Base-by-base conservation (phyloP, 2,888 invertebrate genomes). In the Amiota mariae region DNA sequence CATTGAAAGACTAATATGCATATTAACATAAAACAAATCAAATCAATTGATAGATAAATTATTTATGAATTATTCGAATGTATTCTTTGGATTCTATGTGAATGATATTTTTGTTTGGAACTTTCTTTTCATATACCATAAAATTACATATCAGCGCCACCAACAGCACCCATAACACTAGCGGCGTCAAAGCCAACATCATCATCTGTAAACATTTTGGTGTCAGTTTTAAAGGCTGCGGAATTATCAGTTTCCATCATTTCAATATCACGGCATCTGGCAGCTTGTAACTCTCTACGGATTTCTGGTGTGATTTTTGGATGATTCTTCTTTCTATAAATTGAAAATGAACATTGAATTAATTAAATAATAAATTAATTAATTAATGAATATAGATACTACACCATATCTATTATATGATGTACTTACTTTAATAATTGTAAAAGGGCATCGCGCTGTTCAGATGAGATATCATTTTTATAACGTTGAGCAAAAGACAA, bases 401-500 rank as follows among this genome's bases (percentile, higher is more conserved):
- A n/a, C n/a, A n/a, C n/a, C n/a, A n/a, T n/a, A n/a, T n/a, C 3
- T 6, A 36, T 36, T 2, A 6, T 36, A 6, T 2, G 4, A 6
- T 36, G 6, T 36, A 6, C 2, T 36, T 77, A 89, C 89, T 85
- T 88, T 20, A 98, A 88, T 57, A 99, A 91, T 78, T 94, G 94
- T 67, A 97, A 89, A 64, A 99, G 90, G 0, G 95, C 94, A 85
- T 97, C 96, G 85, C 94, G 94, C 90, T 99, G 99, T 84, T 99
- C 98, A 2, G 94, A 93, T 56, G 97, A 97, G 78, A 99, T 94
- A 89, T 98, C 98, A 75, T 95, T 94, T 90, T 98, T 98, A 90
- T 99, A 99, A 68, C 97, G 93, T 90, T 99, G 98, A 0, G 95
- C 95, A 91, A 99, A 98, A 8, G 97, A 95, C 72, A 99, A 91